Base-by-base conservation (phyloP, 2,888 invertebrate species). In the Lasius platythorax region DNA sequence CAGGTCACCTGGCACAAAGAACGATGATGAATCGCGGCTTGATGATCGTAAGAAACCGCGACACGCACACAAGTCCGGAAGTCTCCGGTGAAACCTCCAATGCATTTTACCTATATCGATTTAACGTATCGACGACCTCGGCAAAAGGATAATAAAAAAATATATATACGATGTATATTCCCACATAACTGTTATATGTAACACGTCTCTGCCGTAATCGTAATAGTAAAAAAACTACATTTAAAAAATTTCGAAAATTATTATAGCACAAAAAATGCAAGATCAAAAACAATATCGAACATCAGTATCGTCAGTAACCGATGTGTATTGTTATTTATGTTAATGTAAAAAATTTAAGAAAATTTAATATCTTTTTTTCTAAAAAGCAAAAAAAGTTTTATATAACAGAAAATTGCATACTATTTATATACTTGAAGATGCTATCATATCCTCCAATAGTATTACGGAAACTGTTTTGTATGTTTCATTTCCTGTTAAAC, bases 21-120 rank as follows among this genome's bases (percentile, higher is more conserved):
- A 92, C 89, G 85, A 91, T 92, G 93, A 93, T 91, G 91, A 93
- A 93, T 93, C 89, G 92, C 85, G 64, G 88, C 84, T 88, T 92
- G 92, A 93, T 91, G 93, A 93, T 83, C 85, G 87, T 84, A 92
- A 92, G 92, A 92, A 92, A 89, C 87, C 83, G 74, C 56, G 73
- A 82, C 81, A 74, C 63, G 68, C 66, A 74, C 58, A 76, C 58
- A 33, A 75, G 66, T 67, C 66, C 43, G 53, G 58, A 73, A 53
- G 63, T 67, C 72, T 74, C 68, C 33, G 56, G 43, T 78, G 46
- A 56, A 74, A 76, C 33, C 61, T 46, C 82, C 50, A 72, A 70
- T 83, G 70, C 68, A 43, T 63, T 66, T 61, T 64, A 6, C 53
- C 11, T 75, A 81, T 53, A 53, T 68, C 84, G 58, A 56, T 5